A percentile compares a stretch with the other conserved stretches of the same genome.
These are phyloP conservation scores for Corythornis madagascariensis DNA, from an alignment of 2,113 vertebrate species.

Conservation along the genomic window DNA sequence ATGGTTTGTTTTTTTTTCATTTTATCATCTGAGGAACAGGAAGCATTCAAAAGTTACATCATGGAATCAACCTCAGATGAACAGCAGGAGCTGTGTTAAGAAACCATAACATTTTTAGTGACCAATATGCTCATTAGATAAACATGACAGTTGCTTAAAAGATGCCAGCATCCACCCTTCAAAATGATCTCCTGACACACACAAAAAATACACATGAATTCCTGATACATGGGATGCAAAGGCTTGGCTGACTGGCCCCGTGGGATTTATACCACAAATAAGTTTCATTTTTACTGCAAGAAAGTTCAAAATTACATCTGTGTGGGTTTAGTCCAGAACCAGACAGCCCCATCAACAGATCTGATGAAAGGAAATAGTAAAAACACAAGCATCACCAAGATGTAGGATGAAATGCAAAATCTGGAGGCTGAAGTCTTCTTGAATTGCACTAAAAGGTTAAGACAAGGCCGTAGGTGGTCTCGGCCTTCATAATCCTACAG, in stretches of 20 bases:
- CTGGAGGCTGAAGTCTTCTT: neutral
- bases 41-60: neutral
- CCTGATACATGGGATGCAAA: neutral
- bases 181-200: neutral
- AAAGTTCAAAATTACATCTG: conserved; percentile 22
- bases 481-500: neutral
- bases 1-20: neutral
- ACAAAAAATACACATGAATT: neutral
- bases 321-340: neutral
- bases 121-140: neutral
- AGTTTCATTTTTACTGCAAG: neutral
- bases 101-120: neutral
- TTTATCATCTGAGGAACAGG: neutral
- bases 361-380: conserved; percentile 16
- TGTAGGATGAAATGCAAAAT: neutral
- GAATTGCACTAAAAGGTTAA: neutral
- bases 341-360: neutral
- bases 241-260: neutral
- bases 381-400: neutral
- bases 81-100: neutral
- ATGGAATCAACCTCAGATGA: neutral
- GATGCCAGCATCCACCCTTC: neutral
- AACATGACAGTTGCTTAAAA: neutral
- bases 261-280: neutral
- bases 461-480: neutral